These are phyloP conservation scores for Macropus fuliginosus DNA, from an alignment of 2,797 vertebrate species.

Conservation along the genomic window DNA sequence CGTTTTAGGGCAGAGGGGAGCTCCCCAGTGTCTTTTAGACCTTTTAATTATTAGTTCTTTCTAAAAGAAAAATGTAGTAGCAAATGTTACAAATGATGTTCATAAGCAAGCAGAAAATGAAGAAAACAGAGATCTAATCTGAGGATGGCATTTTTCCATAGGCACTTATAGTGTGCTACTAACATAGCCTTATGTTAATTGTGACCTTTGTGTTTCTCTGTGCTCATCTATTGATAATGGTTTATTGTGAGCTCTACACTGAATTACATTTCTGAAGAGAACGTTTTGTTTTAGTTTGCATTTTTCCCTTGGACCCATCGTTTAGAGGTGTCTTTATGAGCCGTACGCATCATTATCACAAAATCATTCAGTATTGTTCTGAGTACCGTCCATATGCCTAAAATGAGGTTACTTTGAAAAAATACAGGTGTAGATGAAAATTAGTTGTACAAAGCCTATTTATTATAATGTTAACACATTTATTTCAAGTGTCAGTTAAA, in stretches of 20 bases:
- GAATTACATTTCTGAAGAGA: slow-evolving; percentile 14
- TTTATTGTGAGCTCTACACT: slow-evolving; percentile 9
- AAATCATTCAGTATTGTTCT: slow-evolving; percentile 14
- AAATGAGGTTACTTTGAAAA: neutral
- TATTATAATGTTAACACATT: neutral
- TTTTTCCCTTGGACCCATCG: neutral
- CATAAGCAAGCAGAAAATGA: slow-evolving; percentile 43
- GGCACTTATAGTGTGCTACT: neutral
- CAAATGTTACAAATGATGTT: neutral
- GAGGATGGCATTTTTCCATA: neutral
- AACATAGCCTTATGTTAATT: neutral
- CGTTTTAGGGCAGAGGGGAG: neutral
- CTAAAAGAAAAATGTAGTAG: slow-evolving; percentile 24
- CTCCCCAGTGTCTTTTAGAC: neutral
- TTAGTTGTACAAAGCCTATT: neutral
- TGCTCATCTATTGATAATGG: slow-evolving; percentile 24
- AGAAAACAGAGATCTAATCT: neutral
- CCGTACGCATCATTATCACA: neutral
- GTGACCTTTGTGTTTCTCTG: slow-evolving; percentile 7
- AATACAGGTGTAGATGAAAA: neutral
- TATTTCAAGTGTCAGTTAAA: neutral
- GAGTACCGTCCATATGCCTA: neutral
- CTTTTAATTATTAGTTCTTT: slow-evolving; percentile 3
- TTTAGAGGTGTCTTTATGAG: slow-evolving; percentile 8
- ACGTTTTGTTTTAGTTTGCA: slow-evolving; percentile 23